phyloP scores from a whole-genome alignment of 2,888 invertebrate genomes.

The Anticlea derivata region DNA sequence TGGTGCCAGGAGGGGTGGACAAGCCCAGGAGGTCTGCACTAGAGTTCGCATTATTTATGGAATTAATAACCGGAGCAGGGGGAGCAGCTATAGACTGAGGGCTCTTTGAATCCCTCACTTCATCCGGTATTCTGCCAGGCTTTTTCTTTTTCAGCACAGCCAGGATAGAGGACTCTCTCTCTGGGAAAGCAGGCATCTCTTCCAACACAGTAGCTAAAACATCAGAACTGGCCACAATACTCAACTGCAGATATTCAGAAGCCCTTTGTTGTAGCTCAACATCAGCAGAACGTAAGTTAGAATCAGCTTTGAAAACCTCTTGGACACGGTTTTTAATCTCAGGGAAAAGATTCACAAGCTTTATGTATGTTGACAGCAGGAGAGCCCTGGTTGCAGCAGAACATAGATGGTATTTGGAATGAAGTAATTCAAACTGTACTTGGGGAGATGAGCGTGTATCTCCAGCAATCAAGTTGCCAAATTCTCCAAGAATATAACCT shows the following conservation, averaged over 20 bases:
- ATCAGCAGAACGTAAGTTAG: slow-evolving; percentile 98
- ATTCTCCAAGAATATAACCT: slow-evolving; percentile 99
- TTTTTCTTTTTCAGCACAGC: slow-evolving; percentile 99
- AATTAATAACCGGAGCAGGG: slow-evolving; percentile 65
- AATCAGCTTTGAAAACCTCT: slow-evolving; percentile 96
- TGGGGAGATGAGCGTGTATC: slow-evolving; percentile 98
- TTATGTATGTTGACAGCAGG: slow-evolving; percentile 98
- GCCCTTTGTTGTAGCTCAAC: slow-evolving; percentile 99
- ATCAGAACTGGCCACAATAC: slow-evolving; percentile 97
- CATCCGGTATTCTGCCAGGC: slow-evolving; percentile 96
- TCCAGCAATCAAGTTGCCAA: slow-evolving; percentile 99
- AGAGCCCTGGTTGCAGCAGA: slow-evolving; percentile 98
- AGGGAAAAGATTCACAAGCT: slow-evolving; percentile 99
- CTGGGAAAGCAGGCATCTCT: slow-evolving; percentile 99
- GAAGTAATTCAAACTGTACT: slow-evolving; percentile 98
- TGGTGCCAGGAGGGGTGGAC: slow-evolving; percentile 92
- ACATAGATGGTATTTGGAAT: slow-evolving; percentile 99
- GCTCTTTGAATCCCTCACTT: slow-evolving; percentile 92
- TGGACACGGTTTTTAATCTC: slow-evolving; percentile 98
- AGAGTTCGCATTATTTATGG: slow-evolving; percentile 76
- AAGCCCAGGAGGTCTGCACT: slow-evolving; percentile 95
- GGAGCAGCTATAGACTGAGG: slow-evolving; percentile 82
- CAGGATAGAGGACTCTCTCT: slow-evolving; percentile 98
- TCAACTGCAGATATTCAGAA: slow-evolving; percentile 98
- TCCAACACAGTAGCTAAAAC: slow-evolving; percentile 99